These are phyloP conservation scores for Pocillopora verrucosa DNA, from an alignment of 64 coral and sea anemone genomes.

Conservation along the genomic window DNA sequence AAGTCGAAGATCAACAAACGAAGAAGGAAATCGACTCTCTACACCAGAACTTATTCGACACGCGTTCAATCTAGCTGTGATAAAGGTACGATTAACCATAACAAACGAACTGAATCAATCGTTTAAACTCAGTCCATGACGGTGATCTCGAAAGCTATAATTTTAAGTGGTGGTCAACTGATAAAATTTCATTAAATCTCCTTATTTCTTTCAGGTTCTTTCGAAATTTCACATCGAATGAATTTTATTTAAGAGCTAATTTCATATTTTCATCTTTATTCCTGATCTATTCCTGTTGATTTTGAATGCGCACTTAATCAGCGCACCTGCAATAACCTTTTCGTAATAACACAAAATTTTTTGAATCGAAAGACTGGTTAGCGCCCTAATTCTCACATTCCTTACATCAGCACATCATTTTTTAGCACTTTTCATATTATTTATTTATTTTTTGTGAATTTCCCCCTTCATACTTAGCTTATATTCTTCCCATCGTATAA, in stretches of 20 bases:
- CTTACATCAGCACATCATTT: neutral
- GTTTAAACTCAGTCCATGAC: neutral
- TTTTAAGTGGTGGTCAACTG: neutral
- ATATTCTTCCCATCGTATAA: neutral
- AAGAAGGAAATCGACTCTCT: constrained; percentile 30
- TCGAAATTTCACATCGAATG: neutral
- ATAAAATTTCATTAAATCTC: neutral
- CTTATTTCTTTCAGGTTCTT: neutral
- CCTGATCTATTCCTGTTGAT: neutral
- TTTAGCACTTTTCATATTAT: neutral
- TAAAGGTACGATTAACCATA: constrained; percentile 23
- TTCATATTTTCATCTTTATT: neutral
- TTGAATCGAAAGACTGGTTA: neutral
- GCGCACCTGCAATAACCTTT: constrained; percentile 1
- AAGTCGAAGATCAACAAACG: constrained; percentile 4
- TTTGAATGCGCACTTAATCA: neutral
- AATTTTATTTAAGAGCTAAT: neutral
- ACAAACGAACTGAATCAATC: neutral
- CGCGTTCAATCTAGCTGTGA: constrained; percentile 40
- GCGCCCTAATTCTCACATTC: neutral
- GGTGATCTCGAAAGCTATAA: neutral
- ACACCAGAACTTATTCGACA: constrained; percentile 62
- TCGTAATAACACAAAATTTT: neutral
- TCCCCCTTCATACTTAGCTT: neutral
- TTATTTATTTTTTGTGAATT: neutral